A percentile compares a stretch with the other conserved stretches of the same genome.
phyloP scores from a whole-genome alignment of 1,140 invertebrate species.

The Aplysia californica region DNA sequence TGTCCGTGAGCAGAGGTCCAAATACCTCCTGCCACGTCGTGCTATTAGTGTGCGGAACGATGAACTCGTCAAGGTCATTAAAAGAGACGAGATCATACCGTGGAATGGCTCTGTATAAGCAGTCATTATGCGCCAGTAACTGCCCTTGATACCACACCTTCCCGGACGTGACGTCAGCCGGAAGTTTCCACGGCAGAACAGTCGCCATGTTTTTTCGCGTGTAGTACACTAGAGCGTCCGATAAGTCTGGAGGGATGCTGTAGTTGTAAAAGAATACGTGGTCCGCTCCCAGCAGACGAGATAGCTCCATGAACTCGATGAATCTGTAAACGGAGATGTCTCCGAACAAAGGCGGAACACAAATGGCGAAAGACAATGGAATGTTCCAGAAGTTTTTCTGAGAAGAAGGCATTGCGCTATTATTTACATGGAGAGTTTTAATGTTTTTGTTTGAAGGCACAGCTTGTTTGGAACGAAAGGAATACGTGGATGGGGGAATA shows the following conservation, averaged over 20 bases:
- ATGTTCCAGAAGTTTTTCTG: neutral
- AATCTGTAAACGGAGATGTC: neutral
- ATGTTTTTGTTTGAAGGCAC: neutral
- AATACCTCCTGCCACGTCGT: conserved; percentile 38
- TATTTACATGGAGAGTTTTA: neutral
- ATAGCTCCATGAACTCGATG: conserved; percentile 15
- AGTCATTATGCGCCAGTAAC: conserved; percentile 63
- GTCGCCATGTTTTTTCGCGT: conserved; percentile 38
- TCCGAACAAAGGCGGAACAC: conserved; percentile 20
- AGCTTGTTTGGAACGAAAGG: neutral
- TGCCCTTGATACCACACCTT: conserved; percentile 66
- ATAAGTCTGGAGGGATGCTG: neutral
- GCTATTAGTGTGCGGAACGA: conserved; percentile 54
- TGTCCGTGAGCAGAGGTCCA: conserved; percentile 29
- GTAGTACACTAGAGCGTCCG: neutral
- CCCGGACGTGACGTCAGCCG: conserved; percentile 32
- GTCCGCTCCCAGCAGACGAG: neutral
- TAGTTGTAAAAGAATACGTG: neutral
- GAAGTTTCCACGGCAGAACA: conserved; percentile 56
- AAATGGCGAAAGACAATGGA: conserved; percentile 15
- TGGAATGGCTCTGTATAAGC: conserved; percentile 61
- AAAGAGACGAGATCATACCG: conserved; percentile 52
- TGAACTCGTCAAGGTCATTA: conserved; percentile 66
- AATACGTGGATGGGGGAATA: neutral
- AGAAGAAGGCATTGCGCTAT: neutral